Base-by-base conservation (phyloP, 2,113 vertebrate species). In the Rafetus swinhoei region DNA sequence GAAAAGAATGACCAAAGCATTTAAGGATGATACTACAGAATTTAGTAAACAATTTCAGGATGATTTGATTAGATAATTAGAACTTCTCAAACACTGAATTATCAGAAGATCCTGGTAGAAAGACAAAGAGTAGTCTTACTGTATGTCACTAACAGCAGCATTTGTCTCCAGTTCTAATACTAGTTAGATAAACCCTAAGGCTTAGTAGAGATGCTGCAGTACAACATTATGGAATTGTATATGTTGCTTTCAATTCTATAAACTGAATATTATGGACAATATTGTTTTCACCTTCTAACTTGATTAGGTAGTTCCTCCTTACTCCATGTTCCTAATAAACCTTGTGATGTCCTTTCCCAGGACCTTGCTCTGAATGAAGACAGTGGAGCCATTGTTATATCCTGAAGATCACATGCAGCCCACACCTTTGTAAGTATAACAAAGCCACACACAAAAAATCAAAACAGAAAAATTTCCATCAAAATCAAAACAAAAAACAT, bases 51-150 rank as follows among this genome's bases (percentile, higher is more conserved):
- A 95, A 95, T 91, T 97, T 95, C 74, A 80, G 93, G 60, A 65
- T 96, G 60, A 96, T 95, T 96, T 96, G 57, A 96, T 95, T 93
- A 93, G 86, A 90, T 95, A 95, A 97, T 92, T 88, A 92, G 60
- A 85, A 85, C 9, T 84, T 96, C 96, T 90, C 92, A 95, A 9
- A 9, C 72, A 93, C 35, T 56, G 8, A 91, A 56, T 86, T 95
- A 92, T 91, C 7, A 96, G 86, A 94, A 77, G n/a, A 56, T 94
- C 86, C 72, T 85, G 55, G 60, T 52, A 93, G 93, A 96, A 89
- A 52, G 53, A 88, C 1, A 35, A 90, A 90, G 76, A 45, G 45
- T 45, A 45, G 45, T 45, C 45, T 45, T 45, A 45, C 45, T 45
- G 45, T 45, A 45, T 45, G 6, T 45, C 45, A 45, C 45, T 13